These are phyloP conservation scores for Drosophila albomicans DNA, from an alignment of 1,140 invertebrate species.

Conservation along the genomic window DNA sequence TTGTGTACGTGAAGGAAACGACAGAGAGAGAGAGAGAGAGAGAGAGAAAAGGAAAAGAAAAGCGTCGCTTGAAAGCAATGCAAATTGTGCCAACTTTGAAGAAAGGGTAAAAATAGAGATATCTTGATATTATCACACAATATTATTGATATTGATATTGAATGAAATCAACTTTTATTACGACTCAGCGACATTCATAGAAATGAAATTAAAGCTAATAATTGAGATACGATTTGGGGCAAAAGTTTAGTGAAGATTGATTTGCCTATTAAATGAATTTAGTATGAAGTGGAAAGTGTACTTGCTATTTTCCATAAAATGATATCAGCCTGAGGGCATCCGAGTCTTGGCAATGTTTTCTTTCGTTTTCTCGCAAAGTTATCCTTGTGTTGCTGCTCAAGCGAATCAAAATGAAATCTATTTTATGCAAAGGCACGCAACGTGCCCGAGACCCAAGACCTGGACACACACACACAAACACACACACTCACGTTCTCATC, in stretches of 20 bases:
- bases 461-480: background rate
- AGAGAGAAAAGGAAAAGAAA: conserved; percentile 18
- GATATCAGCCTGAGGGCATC: background rate
- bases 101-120: conserved; percentile 22
- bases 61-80: conserved; percentile 29
- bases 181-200: background rate
- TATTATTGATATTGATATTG: background rate
- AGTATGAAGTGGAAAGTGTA: background rate
- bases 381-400: conserved; percentile 40
- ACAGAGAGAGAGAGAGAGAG: conserved; percentile 8
- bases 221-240: background rate
- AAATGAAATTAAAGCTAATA: background rate
- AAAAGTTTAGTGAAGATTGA: conserved; percentile 5
- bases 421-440: conserved; percentile 78
- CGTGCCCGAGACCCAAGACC: conserved; percentile 22
- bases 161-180: conserved; percentile 9
- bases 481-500: background rate
- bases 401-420: conserved; percentile 77
- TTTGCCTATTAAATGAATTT: conserved; percentile 20
- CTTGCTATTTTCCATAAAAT: conserved; percentile 12
- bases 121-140: background rate
- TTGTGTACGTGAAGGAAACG: conserved; percentile 19
- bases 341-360: background rate
- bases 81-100: conserved; percentile 35
- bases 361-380: conserved; percentile 18